Evolutionary conservation across 2,113 vertebrate genomes (phyloP), one percentile per base, ranked within the genome.

Genomic region (Thinocorus orbignyianus): DNA sequence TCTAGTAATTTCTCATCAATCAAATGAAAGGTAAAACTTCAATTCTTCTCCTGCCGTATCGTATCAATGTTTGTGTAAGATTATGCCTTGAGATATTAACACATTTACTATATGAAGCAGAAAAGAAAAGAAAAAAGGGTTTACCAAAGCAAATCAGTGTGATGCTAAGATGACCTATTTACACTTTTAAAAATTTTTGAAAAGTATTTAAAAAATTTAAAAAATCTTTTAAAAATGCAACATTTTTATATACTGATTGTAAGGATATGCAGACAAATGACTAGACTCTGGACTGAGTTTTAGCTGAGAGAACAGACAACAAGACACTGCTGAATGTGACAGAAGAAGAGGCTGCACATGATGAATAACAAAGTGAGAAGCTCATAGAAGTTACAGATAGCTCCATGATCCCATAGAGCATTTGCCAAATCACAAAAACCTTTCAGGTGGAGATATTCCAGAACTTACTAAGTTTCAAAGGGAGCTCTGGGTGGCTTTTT

Each of bases 391-490:
- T 35, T 33, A 52, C 4, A 14, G 46, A 20, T 74, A 48, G 7
- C 14, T 64, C 44, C 23, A 6, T 35, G 20, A 52, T 28, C 51
- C 26, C 51, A 52, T 28, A 52, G 26, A 41, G 5, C 8, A 17
- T 22, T 31, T 11, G 39, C 6, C 20, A 70, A 35, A 65, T 48
- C 5, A 58, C 51, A 60, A 4, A 19, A 6, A 2, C 1, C 0
- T 23, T 55, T 76, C 15, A 49, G 3, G 5, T 10, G 22, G 42
- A 58, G 35, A 17, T 26, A 19, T 55, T 42, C 16, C 42, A 66
- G 46, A 68, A 26, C 68, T 13, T 11, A 35, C 3, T 7, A 13
- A 39, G 10, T 66, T 68, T 49, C 26, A 73, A 80, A 37, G 23
- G 48, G 24, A 90, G 8, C 30, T 12, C 9, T 17, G 28, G 9